Base-by-base conservation (phyloP, 1,140 invertebrate genomes). In the Vanessa tameamea region DNA sequence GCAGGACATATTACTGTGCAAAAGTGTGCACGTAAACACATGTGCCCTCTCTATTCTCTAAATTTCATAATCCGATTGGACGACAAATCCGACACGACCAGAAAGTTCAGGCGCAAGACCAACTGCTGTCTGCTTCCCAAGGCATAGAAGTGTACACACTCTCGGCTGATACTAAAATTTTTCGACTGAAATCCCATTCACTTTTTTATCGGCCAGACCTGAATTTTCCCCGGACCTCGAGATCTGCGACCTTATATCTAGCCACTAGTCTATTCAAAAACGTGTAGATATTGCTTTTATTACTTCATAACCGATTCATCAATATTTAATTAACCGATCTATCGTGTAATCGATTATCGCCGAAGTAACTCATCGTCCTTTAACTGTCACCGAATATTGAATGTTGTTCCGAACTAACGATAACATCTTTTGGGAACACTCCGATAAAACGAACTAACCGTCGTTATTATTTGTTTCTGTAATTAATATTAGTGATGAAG, bases 351-450 rank as follows among this genome's bases (percentile, higher is more conserved):
- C 65, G 26, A 73, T 73, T 68, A 64, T 23, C 55, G 51, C 8
- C 57, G 48, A 48, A 69, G 53, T 57, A 23, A 57, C 53, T 57
- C 53, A 20, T 50, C 48, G 12, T 66, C 72, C 72, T 69, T 63
- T 68, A 74, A 53, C 72, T 74, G 72, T 74, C 72, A 69, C 48
- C 72, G 66, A 74, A 74, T 69, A 74, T 74, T 64, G 72, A 69
- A 74, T 69, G 72, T 74, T 74, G 72, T 74, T 74, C 43, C 61
- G 47, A 74, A 74, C 55, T 74, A 9, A 61, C 13, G 71, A 72
- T 72, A 72, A 67, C 71, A 50, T 70, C 68, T 53, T 67, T 67
- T 37, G 50, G 26, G 65, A 55, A 67, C 65, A 43, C 20, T 57
- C 31, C 50, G 65, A 67, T n/a, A 55, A 53, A 55, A 53, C 50